Evolutionary conservation across 2,888 invertebrate genomes (phyloP), one percentile per base, ranked within the genome.

Genomic region (Tiliacea citrago): DNA sequence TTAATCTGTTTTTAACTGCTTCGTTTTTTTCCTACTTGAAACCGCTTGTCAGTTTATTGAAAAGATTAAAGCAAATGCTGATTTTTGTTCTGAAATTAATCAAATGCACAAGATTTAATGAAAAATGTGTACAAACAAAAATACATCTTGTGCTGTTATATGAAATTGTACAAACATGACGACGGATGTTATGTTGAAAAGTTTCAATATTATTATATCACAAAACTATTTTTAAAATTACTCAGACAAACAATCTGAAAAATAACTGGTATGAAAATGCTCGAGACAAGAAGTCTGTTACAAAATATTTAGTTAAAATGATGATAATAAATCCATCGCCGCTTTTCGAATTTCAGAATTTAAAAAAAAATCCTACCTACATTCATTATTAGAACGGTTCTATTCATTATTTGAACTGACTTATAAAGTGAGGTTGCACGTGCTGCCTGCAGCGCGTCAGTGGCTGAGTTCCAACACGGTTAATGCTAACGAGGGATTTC

Each of bases 401-500:
- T 51, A 53, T 53, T n/a, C 42, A 47, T 73, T 63, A 67, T 66
- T 71, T 66, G 61, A 71, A 61, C 61, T 51, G 73, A 71, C 70
- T 76, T 71, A 61, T 72, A 65, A 81, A 65, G 72, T 77, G 57
- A 53, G 45, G 39, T 67, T 68, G 42, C 68, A 75, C 55, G 51
- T 68, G 60, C 61, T 66, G 65, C 47, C 60, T 62, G 71, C n/a
- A 60, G 60, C 61, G 42, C 49, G 18, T 55, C 24, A 58, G 47
- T 58, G 79, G 79, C 79, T 65, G 21, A 60, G 51, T 60, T 83
- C 75, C 71, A 74, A 62, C 73, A 75, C 12, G 58, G 67, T 77
- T 79, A 77, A 71, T 71, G 70, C 53, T 82, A 71, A 76, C 67
- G 80, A 82, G 67, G 58, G 73, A 58, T 73, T 82, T 77, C 66